phyloP scores from a whole-genome alignment of 2,888 invertebrate genomes.

The Abrostola triplasia region DNA sequence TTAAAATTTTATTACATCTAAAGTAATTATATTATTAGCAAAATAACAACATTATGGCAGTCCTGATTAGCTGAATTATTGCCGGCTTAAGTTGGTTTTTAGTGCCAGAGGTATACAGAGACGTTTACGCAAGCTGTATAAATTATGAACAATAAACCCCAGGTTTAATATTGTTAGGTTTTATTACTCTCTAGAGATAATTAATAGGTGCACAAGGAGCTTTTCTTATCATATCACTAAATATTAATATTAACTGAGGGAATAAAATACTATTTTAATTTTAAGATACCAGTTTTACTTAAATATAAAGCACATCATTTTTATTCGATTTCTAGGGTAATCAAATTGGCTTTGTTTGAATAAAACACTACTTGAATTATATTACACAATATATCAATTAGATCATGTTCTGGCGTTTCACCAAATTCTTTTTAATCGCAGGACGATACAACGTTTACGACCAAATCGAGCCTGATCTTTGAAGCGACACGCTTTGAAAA shows the following conservation, averaged over 20 bases:
- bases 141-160: conserved; percentile 17
- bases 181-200: conserved; percentile 13
- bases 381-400: too few relatives aligned
- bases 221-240: conserved; percentile 12
- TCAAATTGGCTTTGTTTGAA: too few relatives aligned
- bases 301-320: too few relatives aligned
- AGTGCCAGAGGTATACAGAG: conserved; percentile 11
- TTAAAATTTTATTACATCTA: conserved; percentile 64
- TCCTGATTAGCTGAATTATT: conserved; percentile 18
- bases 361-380: too few relatives aligned
- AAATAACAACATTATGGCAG: conserved; percentile 12
- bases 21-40: conserved; percentile 34
- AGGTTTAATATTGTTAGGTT: conserved; percentile 25
- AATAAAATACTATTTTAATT: conserved; percentile 8
- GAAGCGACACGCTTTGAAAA: conserved; percentile 94
- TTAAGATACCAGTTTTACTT: neutral
- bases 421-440: conserved; percentile 63
- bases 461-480: conserved; percentile 93
- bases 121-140: conserved; percentile 12
- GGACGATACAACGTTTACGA: conserved; percentile 94
- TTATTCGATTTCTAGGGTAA: too few relatives aligned
- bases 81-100: conserved; percentile 15
- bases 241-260: conserved; percentile 15
- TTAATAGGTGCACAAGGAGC: conserved; percentile 16
- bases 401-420: neutral